Conservation (phyloP, 2,888 invertebrate genomes). For the Lysandra coridon region DNA sequence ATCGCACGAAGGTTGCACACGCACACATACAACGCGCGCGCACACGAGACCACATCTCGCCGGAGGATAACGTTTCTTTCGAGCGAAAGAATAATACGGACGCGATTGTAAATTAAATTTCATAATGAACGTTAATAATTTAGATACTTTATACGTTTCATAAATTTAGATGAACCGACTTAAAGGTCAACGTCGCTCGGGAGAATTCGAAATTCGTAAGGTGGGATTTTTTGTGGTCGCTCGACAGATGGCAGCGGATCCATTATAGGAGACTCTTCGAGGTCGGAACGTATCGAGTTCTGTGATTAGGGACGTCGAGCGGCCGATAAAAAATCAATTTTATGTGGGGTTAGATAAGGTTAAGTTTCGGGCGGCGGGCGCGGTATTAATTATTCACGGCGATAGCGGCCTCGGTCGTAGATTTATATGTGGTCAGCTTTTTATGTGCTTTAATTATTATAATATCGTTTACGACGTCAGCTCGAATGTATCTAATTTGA, state of each 20-base stretch:
- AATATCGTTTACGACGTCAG: slow-evolving; percentile 35
- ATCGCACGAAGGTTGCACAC: slow-evolving; percentile 72
- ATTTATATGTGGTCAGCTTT: slow-evolving; percentile 64
- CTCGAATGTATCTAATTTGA: slow-evolving; percentile 32
- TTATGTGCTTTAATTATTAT: slow-evolving; percentile 44
- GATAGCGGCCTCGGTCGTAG: slow-evolving; percentile 59
- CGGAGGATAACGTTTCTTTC: slow-evolving; percentile 74
- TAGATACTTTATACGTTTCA: slow-evolving; percentile 12
- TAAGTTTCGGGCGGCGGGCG: slow-evolving; percentile 48
- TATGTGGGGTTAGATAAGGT: slow-evolving; percentile 52
- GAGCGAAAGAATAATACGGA: slow-evolving; percentile 63
- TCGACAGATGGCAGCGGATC: slow-evolving; percentile 63
- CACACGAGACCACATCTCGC: slow-evolving; percentile 71
- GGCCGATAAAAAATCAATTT: slow-evolving; percentile 50
- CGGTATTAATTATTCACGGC: slow-evolving; percentile 63
- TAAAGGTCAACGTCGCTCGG: slow-evolving; percentile 30
- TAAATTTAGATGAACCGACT: slow-evolving; percentile 23
- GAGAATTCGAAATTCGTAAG: slow-evolving; percentile 31
- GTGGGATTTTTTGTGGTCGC: slow-evolving; percentile 39
- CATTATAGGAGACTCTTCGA: slow-evolving; percentile 70
- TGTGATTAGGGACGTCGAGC: slow-evolving; percentile 44
- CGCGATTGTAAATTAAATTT: slow-evolving; percentile 38
- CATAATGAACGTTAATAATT: slow-evolving; percentile 27
- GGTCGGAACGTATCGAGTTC: slow-evolving; percentile 54
- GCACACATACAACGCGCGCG: slow-evolving; percentile 57